These are phyloP conservation scores for Anguilla obscura DNA, from an alignment of 2,797 vertebrate genomes.

Conservation along the genomic window DNA sequence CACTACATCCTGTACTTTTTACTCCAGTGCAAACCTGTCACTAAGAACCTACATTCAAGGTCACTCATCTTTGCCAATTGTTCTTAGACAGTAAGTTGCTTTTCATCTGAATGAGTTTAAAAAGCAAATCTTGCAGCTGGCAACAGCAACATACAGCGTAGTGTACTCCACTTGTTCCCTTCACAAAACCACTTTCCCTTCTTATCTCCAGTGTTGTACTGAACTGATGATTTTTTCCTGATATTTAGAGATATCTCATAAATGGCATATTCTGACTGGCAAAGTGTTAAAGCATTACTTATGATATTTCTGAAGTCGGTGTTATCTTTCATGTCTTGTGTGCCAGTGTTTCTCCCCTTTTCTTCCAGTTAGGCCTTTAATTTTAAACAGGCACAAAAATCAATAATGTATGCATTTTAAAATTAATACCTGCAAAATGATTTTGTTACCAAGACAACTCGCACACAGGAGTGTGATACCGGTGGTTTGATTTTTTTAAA, in stretches of 20 bases:
- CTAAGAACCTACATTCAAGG: background rate
- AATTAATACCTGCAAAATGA: background rate
- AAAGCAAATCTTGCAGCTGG: background rate
- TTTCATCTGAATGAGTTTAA: slow-evolving; percentile 1
- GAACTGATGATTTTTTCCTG: background rate
- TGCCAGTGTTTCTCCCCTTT: background rate
- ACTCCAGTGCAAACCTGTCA: background rate
- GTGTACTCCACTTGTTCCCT: background rate
- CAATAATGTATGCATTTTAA: background rate
- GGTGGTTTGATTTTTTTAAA: background rate
- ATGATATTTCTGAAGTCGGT: background rate
- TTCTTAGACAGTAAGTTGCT: background rate
- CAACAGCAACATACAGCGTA: background rate
- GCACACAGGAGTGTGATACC: background rate
- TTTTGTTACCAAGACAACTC: background rate
- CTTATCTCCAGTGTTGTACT: background rate
- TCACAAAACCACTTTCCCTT: background rate
- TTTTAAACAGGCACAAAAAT: background rate
- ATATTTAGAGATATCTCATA: background rate
- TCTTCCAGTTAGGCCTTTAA: background rate
- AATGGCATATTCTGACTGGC: slow-evolving; percentile 3
- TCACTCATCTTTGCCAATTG: background rate
- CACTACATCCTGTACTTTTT: background rate
- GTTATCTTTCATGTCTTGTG: background rate
- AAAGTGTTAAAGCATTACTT: background rate